Evolutionary conservation across 1,140 invertebrate species (phyloP).

Genomic region (Bathynomus jamesi): DNA sequence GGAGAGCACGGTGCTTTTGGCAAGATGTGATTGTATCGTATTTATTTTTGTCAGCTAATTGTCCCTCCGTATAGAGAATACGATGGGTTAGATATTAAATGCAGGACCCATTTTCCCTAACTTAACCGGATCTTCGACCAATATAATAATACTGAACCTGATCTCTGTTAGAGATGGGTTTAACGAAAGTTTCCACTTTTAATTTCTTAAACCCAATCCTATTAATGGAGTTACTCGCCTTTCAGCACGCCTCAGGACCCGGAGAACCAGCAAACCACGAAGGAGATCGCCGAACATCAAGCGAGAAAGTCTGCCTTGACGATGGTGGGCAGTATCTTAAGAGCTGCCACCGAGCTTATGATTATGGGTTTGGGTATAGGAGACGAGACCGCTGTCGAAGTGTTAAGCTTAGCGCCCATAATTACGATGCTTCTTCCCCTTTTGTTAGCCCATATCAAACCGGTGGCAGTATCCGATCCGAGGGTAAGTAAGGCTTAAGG

Average conservation of each 20-base stretch:
- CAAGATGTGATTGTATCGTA: too few relatives aligned
- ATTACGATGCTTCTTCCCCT: conserved; percentile 68
- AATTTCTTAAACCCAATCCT: too few relatives aligned
- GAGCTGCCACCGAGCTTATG: conserved; percentile 62
- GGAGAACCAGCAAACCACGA: conserved; percentile 56
- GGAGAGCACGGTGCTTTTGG: too few relatives aligned
- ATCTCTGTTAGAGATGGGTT: too few relatives aligned
- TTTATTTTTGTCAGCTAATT: too few relatives aligned
- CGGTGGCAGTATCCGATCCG: conserved; percentile 69
- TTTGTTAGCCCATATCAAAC: conserved; percentile 69
- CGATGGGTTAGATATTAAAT: too few relatives aligned
- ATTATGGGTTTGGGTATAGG: conserved; percentile 52
- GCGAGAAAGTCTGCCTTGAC: conserved; percentile 62
- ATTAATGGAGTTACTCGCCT: too few relatives aligned
- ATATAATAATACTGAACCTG: too few relatives aligned
- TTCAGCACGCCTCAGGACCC: conserved; percentile 56
- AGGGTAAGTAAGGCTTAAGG: conserved; percentile 50
- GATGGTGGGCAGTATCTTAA: conserved; percentile 62
- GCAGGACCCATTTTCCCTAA: too few relatives aligned
- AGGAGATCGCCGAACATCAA: conserved; percentile 60
- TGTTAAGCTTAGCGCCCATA: conserved; percentile 52
- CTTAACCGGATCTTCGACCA: too few relatives aligned
- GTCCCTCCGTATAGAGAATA: too few relatives aligned
- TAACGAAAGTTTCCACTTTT: too few relatives aligned
- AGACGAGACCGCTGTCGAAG: conserved; percentile 53